A percentile compares a stretch with the other conserved stretches of the same genome.
phyloP scores from a whole-genome alignment of 2,888 invertebrate species.

The Adela reaumurella region DNA sequence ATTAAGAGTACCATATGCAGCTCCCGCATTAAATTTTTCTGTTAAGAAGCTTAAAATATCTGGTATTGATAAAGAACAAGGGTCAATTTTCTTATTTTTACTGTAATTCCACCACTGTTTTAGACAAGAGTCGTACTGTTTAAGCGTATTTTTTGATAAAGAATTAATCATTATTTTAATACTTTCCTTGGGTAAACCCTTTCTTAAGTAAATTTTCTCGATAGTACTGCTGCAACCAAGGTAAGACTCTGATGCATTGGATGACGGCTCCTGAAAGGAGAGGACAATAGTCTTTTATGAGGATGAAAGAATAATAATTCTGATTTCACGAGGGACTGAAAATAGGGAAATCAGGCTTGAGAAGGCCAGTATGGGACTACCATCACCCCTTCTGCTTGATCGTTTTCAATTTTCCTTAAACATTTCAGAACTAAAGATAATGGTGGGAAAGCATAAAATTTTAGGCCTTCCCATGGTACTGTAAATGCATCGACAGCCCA shows the following conservation, averaged over 20 bases:
- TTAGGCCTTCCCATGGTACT: too few species aligned
- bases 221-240: too few species aligned
- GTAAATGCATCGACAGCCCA: background rate
- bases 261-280: too few species aligned
- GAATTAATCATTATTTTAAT: conserved; percentile 10
- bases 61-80: conserved; percentile 3
- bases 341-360: conserved; percentile 5
- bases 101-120: conserved; percentile 7
- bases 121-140: conserved; percentile 9
- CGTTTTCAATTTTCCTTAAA: conserved; percentile 6
- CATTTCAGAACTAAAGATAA: background rate
- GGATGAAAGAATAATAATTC: too few species aligned
- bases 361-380: conserved; percentile 7
- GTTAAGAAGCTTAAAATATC: conserved; percentile 6
- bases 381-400: conserved; percentile 5
- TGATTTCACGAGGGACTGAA: background rate
- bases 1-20: conserved; percentile 7
- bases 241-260: too few species aligned
- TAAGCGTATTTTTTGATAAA: conserved; percentile 6
- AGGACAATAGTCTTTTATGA: too few species aligned
- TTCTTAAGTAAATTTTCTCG: conserved; percentile 7
- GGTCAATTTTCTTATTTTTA: conserved; percentile 2
- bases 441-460: conserved; percentile 1
- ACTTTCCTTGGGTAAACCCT: conserved; percentile 2
- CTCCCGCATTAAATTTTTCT: conserved; percentile 5